Evolutionary conservation across 2,113 vertebrate genomes (phyloP).

Genomic region (Myxocyprinus asiaticus): DNA sequence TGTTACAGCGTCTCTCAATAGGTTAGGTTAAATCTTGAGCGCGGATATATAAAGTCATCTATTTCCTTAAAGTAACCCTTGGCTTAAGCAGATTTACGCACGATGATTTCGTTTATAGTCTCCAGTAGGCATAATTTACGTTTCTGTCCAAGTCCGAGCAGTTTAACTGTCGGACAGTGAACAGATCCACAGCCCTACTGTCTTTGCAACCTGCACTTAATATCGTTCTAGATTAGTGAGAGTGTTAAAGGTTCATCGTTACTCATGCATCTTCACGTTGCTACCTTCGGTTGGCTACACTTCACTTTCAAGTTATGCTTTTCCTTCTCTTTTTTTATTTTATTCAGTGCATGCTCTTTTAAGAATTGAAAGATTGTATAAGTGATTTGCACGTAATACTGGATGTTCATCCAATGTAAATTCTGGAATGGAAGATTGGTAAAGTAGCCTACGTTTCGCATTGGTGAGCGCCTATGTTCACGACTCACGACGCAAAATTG

Average conservation of each 20-base stretch:
- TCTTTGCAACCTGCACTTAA: constrained; percentile 41
- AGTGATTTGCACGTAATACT: not conserved
- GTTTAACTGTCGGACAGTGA: constrained; percentile 52
- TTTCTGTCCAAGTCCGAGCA: constrained; percentile 32
- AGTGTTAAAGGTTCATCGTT: constrained; percentile 42
- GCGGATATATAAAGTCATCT: too few species aligned
- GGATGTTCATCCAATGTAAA: not conserved
- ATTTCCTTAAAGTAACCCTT: constrained; percentile 1
- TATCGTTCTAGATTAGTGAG: constrained; percentile 46
- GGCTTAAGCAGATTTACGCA: constrained; percentile 41
- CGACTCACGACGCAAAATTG: too few species aligned
- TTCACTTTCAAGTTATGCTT: not conserved
- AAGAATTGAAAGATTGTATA: not conserved
- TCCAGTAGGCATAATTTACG: constrained; percentile 52
- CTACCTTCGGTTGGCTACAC: constrained; percentile 18
- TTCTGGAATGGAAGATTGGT: not conserved
- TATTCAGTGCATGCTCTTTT: not conserved
- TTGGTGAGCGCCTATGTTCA: too few species aligned
- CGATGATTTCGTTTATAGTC: constrained; percentile 49
- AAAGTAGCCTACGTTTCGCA: too few species aligned
- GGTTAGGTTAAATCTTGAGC: too few species aligned
- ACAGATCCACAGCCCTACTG: constrained; percentile 34
- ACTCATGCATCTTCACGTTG: constrained; percentile 9
- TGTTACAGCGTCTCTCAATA: too few species aligned
- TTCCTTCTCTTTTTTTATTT: not conserved